phyloP scores from a whole-genome alignment of 2,797 vertebrate species.

The Kryptopterus vitreolus region DNA sequence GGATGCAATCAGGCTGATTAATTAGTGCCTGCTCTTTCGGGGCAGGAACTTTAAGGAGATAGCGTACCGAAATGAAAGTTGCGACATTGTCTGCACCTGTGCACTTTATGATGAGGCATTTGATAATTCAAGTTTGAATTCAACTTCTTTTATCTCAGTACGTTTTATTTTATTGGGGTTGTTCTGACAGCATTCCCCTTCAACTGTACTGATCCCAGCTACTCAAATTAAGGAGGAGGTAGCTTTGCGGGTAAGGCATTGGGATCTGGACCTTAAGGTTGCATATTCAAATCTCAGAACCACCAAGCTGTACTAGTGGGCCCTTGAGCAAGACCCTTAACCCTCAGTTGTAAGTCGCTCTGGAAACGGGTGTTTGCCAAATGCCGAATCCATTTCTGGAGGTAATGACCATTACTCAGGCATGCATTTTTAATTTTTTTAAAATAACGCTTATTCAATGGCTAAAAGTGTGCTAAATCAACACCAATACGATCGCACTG shows the following conservation, averaged over 20 bases:
- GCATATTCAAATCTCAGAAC: too few species aligned
- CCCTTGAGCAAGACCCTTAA: too few species aligned
- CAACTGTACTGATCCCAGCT: not conserved
- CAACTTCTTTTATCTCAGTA: constrained; percentile 6
- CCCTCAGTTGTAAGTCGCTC: too few species aligned
- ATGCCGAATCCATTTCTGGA: constrained; percentile 1
- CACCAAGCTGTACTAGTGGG: too few species aligned
- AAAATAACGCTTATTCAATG: not conserved
- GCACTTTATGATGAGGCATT: not conserved
- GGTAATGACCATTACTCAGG: constrained; percentile 13
- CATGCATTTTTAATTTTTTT: constrained; percentile 26
- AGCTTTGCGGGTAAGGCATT: too few species aligned
- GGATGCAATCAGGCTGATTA: constrained; percentile 61
- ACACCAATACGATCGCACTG: constrained; percentile 56
- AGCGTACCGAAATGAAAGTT: constrained; percentile 40
- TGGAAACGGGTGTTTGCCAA: too few species aligned
- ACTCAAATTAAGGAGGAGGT: too few species aligned
- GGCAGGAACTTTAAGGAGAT: constrained; percentile 45
- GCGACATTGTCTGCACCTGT: constrained; percentile 6
- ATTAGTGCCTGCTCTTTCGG: constrained; percentile 49
- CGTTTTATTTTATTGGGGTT: not conserved
- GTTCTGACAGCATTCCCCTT: not conserved
- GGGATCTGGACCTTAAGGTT: too few species aligned
- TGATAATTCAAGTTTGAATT: constrained; percentile 1
- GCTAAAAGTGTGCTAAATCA: constrained; percentile 55